These are phyloP conservation scores for Choreutis nemorana DNA, from an alignment of 2,888 invertebrate species.

Conservation along the genomic window DNA sequence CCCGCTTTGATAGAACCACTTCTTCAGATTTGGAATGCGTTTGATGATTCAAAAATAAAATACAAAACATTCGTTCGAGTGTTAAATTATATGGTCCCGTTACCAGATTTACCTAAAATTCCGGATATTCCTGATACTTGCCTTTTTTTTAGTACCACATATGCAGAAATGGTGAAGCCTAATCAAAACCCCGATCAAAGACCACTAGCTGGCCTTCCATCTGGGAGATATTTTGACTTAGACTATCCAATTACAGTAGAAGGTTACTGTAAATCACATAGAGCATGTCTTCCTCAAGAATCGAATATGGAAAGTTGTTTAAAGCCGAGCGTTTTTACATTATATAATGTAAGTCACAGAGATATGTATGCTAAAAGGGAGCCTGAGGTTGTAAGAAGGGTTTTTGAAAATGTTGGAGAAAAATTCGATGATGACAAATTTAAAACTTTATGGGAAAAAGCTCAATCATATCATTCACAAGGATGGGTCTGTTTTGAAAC, in stretches of 20 bases:
- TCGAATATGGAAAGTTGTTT: constrained; percentile 37
- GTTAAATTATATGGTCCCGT: constrained; percentile 45
- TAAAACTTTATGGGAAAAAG: constrained; percentile 54
- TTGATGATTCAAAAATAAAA: constrained; percentile 45
- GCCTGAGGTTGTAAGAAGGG: constrained; percentile 32
- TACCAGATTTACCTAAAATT: constrained; percentile 45
- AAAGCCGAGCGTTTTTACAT: constrained; percentile 35
- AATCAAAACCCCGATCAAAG: constrained; percentile 22
- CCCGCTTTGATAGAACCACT: constrained; percentile 55
- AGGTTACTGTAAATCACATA: constrained; percentile 27
- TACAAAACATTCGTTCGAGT: constrained; percentile 57
- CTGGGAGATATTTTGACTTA: constrained; percentile 45
- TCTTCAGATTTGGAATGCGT: constrained; percentile 46
- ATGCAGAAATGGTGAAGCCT: constrained; percentile 45
- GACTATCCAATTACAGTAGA: constrained; percentile 40
- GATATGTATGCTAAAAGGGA: constrained; percentile 44
- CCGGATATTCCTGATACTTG: constrained; percentile 32
- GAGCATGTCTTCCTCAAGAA: constrained; percentile 35
- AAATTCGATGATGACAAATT: constrained; percentile 54
- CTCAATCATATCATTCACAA: constrained; percentile 49
- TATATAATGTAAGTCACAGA: constrained; percentile 36
- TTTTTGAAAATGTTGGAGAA: constrained; percentile 63
- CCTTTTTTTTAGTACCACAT: constrained; percentile 42
- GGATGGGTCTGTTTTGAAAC: constrained; percentile 65
- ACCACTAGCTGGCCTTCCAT: constrained; percentile 41